Evolutionary conservation across 2,113 vertebrate genomes (phyloP).

Genomic region (Hippocampus barbouri): DNA sequence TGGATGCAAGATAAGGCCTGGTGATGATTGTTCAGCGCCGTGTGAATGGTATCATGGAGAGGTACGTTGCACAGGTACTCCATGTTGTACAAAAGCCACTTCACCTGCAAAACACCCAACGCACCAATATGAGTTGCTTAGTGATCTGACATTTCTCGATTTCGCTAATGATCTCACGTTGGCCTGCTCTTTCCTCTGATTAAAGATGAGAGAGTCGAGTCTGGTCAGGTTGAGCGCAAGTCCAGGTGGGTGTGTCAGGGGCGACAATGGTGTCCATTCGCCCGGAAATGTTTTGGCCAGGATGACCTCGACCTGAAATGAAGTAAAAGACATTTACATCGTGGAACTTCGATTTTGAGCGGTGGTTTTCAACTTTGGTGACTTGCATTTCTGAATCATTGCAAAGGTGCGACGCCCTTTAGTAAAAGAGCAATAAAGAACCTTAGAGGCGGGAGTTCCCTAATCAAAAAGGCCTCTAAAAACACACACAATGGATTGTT

Average conservation of each 20-base stretch:
- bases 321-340: slow-evolving; percentile 5
- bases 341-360: too few relatives aligned
- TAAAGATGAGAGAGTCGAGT: slow-evolving; percentile 68
- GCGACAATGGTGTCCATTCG: slow-evolving; percentile 37
- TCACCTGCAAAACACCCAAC: slow-evolving; percentile 55
- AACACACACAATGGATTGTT: too few relatives aligned
- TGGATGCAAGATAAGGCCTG: slow-evolving; percentile 59
- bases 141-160: slow-evolving; percentile 11
- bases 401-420: too few relatives aligned
- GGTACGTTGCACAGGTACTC: slow-evolving; percentile 53
- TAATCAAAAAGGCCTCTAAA: too few relatives aligned
- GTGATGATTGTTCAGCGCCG: slow-evolving; percentile 60
- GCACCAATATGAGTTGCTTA: background rate
- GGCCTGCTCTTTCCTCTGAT: slow-evolving; percentile 64
- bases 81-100: slow-evolving; percentile 65
- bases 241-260: slow-evolving; percentile 40
- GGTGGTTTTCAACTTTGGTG: too few relatives aligned
- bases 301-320: slow-evolving; percentile 59
- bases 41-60: slow-evolving; percentile 58
- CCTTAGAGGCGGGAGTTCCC: too few relatives aligned
- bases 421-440: too few relatives aligned
- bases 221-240: slow-evolving; percentile 58
- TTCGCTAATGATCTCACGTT: slow-evolving; percentile 55
- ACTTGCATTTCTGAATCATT: too few relatives aligned
- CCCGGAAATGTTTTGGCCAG: slow-evolving; percentile 59